Evolutionary conservation across 2,797 vertebrate genomes (phyloP).

Genomic region (Macropodus opercularis): DNA sequence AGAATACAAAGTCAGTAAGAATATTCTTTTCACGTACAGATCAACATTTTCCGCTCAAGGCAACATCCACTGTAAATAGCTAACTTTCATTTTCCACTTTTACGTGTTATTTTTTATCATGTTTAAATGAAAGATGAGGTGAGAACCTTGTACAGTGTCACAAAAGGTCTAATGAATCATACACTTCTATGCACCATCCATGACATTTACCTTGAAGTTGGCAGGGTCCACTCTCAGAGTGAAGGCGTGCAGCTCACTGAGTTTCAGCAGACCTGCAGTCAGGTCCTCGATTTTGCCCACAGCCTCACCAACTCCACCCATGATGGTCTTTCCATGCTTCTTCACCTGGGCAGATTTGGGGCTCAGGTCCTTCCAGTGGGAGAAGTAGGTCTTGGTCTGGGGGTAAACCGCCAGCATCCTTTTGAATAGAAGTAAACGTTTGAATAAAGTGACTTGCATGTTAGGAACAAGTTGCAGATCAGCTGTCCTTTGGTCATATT

Average conservation of each 20-base stretch:
- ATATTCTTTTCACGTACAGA: neutral
- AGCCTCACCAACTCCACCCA: constrained; percentile 62
- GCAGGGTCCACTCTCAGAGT: constrained; percentile 87
- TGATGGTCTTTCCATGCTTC: constrained; percentile 78
- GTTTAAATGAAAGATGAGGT: neutral
- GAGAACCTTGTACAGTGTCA: neutral
- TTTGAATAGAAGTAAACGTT: neutral
- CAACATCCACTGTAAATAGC: neutral
- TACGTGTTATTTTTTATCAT: neutral
- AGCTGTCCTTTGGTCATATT: neutral
- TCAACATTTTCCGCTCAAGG: neutral
- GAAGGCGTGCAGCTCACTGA: constrained; percentile 88
- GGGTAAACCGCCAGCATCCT: constrained; percentile 84
- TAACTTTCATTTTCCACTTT: neutral
- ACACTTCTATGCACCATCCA: neutral
- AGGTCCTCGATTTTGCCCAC: constrained; percentile 78
- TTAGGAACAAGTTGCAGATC: constrained; percentile 7
- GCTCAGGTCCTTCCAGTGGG: constrained; percentile 83
- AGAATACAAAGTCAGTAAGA: too few relatives aligned
- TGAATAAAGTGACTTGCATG: neutral
- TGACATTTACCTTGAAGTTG: constrained; percentile 84
- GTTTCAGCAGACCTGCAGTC: constrained; percentile 60
- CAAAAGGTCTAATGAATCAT: neutral
- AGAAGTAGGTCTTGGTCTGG: constrained; percentile 88
- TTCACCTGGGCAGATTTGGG: constrained; percentile 74